phyloP scores from a whole-genome alignment of 1,140 invertebrate species.

The Cotesia vestalis region DNA sequence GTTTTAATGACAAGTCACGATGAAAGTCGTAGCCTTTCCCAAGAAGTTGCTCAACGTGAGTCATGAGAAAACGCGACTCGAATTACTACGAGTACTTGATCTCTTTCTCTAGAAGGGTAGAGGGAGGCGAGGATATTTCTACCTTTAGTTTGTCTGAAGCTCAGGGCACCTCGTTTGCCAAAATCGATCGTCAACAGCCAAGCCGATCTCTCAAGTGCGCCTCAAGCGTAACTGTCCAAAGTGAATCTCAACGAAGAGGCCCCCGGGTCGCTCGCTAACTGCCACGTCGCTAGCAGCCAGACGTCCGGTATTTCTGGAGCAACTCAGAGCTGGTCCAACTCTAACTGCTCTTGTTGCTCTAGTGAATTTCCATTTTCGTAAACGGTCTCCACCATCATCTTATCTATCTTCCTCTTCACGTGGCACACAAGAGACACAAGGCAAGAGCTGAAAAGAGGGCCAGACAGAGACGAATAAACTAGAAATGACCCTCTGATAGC shows the following conservation, averaged over 20 bases:
- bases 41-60: neutral
- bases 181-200: constrained; percentile 13
- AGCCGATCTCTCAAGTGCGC: constrained; percentile 1
- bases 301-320: constrained; percentile 14
- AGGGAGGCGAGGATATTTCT: too few species aligned
- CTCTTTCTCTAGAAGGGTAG: neutral
- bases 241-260: constrained; percentile 8
- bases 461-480: too few species aligned
- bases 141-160: neutral
- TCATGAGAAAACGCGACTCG: constrained; percentile 24
- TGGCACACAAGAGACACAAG: too few species aligned
- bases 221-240: constrained; percentile 9
- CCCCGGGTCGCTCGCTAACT: constrained; percentile 8
- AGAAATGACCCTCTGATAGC: too few species aligned
- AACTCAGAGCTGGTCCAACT: constrained; percentile 8
- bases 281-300: constrained; percentile 8
- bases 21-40: neutral
- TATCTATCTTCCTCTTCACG: constrained; percentile 5
- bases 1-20: constrained; percentile 21
- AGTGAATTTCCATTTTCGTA: constrained; percentile 12
- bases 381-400: constrained; percentile 2
- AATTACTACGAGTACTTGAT: constrained; percentile 22
- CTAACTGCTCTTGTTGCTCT: constrained; percentile 22
- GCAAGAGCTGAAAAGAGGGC: too few species aligned
- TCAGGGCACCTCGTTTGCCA: constrained; percentile 3